Evolutionary conservation across 2,888 invertebrate species (phyloP).

Genomic region (Autographa gamma): DNA sequence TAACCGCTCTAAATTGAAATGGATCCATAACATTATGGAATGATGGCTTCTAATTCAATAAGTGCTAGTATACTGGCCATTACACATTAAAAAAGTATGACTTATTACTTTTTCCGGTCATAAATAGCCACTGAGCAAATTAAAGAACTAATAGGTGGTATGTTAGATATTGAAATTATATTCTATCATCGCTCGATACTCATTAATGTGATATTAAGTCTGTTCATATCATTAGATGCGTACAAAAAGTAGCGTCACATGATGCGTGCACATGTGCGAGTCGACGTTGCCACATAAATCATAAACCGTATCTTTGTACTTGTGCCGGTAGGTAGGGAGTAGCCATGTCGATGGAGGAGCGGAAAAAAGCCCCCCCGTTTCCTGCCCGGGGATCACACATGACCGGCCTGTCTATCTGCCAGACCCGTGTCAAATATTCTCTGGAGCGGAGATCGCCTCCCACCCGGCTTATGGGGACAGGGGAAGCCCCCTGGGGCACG

Average conservation of each 20-base stretch:
- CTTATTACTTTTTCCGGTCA: constrained; percentile 48
- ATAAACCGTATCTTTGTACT: constrained; percentile 84
- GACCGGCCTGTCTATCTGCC: constrained; percentile 89
- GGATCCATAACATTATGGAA: constrained; percentile 70
- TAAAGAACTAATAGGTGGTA: constrained; percentile 61
- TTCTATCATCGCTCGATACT: constrained; percentile 70
- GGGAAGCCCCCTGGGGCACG: constrained; percentile 85
- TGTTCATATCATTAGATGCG: constrained; percentile 75
- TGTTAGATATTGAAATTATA: constrained; percentile 61
- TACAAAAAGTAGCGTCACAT: constrained; percentile 79
- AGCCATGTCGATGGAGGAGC: constrained; percentile 84
- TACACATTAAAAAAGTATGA: constrained; percentile 52
- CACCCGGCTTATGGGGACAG: constrained; percentile 73
- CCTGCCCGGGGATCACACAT: constrained; percentile 88
- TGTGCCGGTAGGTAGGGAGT: constrained; percentile 76
- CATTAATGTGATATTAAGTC: constrained; percentile 73
- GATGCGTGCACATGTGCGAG: constrained; percentile 85
- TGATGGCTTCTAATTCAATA: constrained; percentile 72
- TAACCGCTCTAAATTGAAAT: constrained; percentile 80
- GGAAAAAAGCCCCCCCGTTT: constrained; percentile 87
- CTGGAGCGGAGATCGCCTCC: constrained; percentile 88
- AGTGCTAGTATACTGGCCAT: constrained; percentile 60
- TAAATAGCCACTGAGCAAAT: constrained; percentile 66
- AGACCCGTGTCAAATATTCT: constrained; percentile 90
- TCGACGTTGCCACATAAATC: constrained; percentile 82